Percentiles rank a stretch among this genome's conserved stretches.
phyloP scores from a whole-genome alignment of 2,113 vertebrate species.

The Anarrhichthys ocellatus region DNA sequence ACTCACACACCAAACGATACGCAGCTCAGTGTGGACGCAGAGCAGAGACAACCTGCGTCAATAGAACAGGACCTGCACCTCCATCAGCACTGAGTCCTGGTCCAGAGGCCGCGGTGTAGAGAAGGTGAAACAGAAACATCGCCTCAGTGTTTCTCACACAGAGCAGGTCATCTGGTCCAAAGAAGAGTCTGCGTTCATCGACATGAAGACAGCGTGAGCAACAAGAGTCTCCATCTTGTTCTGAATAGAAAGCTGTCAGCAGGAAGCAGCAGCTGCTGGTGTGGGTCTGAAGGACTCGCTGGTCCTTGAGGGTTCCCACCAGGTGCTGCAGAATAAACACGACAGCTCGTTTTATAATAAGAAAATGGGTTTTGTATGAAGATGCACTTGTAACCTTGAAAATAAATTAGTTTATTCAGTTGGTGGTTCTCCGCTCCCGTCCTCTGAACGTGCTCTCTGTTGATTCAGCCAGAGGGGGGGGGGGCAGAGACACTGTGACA shows the following conservation, averaged over 20 bases:
- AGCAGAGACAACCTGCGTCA: no score
- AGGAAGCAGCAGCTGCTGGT: background rate
- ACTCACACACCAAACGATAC: no score
- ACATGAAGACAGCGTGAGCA: background rate
- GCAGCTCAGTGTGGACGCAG: no score
- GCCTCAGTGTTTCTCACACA: no score
- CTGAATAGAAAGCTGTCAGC: background rate
- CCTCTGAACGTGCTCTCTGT: conserved; percentile 30
- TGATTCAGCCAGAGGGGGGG: background rate
- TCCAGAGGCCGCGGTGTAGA: no score
- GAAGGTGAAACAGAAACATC: no score
- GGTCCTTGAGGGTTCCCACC: conserved; percentile 11
- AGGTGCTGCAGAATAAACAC: conserved; percentile 14
- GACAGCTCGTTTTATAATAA: conserved; percentile 20
- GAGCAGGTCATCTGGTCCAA: no score
- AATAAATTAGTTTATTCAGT: conserved; percentile 46
- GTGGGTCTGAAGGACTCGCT: background rate
- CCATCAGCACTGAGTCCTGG: no score
- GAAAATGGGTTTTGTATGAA: conserved; percentile 38
- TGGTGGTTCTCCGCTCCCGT: conserved; percentile 19
- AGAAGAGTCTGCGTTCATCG: no score
- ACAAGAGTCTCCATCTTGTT: background rate
- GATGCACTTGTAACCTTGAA: conserved; percentile 56
- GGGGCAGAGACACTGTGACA: conserved; percentile 6
- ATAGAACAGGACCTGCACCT: no score